Percentiles rank a stretch among this genome's conserved stretches.
phyloP scores from a whole-genome alignment of 2,797 vertebrate genomes.

The Pangasius krempfi region DNA sequence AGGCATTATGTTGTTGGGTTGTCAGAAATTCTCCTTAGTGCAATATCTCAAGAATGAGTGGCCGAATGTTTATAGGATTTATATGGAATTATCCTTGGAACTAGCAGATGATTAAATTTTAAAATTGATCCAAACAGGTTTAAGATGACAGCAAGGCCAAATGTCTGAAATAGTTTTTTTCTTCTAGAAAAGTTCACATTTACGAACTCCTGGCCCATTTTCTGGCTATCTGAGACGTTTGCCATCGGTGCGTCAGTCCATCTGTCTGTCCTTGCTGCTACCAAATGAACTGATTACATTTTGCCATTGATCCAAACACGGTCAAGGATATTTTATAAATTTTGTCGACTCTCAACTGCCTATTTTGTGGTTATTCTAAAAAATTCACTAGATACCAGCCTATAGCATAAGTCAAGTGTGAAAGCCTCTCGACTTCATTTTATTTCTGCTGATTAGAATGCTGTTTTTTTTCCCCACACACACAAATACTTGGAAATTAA shows the following conservation, averaged over 20 bases:
- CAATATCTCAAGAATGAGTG: background rate
- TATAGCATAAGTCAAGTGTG: background rate
- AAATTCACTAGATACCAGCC: background rate
- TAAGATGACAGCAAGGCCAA: background rate
- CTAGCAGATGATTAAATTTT: background rate
- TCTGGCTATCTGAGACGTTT: background rate
- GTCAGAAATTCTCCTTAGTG: background rate
- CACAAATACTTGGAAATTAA: background rate
- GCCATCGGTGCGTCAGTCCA: background rate
- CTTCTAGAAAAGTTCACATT: background rate
- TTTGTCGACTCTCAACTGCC: too few relatives aligned
- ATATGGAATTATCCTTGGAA: background rate
- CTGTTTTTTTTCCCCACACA: background rate
- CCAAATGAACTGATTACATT: background rate
- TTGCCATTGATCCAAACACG: background rate
- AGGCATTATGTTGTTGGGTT: background rate
- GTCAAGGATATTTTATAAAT: background rate
- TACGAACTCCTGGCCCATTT: background rate
- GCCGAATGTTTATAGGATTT: background rate
- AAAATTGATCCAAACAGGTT: background rate
- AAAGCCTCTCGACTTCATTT: background rate
- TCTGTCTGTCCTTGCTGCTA: background rate
- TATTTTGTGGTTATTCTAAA: background rate
- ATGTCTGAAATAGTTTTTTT: background rate
- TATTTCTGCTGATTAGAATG: background rate